Evolutionary conservation across 1,140 invertebrate genomes (phyloP), one percentile per base, ranked within the genome.

Genomic region (Brachionus sp.): DNA sequence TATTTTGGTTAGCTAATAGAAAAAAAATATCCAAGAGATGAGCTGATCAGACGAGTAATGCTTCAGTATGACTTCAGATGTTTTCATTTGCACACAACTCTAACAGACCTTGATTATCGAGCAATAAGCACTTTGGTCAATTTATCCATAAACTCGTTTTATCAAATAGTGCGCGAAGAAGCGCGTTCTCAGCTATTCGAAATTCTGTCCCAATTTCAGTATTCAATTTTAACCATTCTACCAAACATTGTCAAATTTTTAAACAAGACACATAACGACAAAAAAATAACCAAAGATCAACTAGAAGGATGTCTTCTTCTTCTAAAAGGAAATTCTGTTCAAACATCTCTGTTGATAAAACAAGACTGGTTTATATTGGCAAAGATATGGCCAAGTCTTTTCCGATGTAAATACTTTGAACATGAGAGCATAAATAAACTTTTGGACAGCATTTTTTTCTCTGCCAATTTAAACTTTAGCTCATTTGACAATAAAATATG

Each of bases 341-440:
- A 88, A 33, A 89, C 89, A 0, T 91, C 92, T 1, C 87, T 95
- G 9, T 87, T 93, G 1, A 91, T 92, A 6, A 92, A 92, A 85
- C 92, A 92, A 82, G 92, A 94, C 87, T 97, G 94, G 94, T 89
- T 92, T 1, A 89, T 92, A 2, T 89, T 95, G 3, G 64, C 66
- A 9, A 66, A 85, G 42, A 29, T 88, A 6, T 95, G 94, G 94
- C 93, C 94, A 1, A 92, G 92, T 3, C 84, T 95, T 4, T 90
- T 94, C 0, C 86, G 91, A 84, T 92, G 93, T 2, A 91, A 92
- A 84, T 92, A 93, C 77, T 94, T 93, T 0, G 94, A 95, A 86
- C 94, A 95, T 87, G 91, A 92, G 0, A 94, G 93, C 7, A 92
- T 95, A 37, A 92, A 94, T 57, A 90, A 90, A 44, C 87, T 96